These are phyloP conservation scores for Paramuricea clavata DNA, from an alignment of 92 coral and sea anemone species.

Conservation along the genomic window DNA sequence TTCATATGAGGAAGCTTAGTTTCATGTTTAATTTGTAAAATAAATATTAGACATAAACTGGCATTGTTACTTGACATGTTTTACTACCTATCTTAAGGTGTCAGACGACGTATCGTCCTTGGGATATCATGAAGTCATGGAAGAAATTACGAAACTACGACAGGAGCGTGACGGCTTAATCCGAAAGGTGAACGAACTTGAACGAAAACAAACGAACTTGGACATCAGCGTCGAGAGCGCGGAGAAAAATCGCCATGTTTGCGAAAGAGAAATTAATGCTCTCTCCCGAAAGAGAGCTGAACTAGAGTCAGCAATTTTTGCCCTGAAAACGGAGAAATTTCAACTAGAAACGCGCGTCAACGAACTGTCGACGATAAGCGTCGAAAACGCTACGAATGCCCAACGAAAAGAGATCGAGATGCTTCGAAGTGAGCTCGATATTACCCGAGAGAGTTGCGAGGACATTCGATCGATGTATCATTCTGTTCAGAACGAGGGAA, in stretches of 20 bases:
- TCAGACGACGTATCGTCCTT: background rate
- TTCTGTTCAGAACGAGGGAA: slow-evolving; percentile 15
- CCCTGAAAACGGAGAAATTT: slow-evolving; percentile 54
- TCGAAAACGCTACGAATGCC: slow-evolving; percentile 30
- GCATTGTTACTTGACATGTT: background rate
- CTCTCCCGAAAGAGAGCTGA: slow-evolving; percentile 18
- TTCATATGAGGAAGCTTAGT: too few relatives aligned
- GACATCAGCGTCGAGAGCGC: slow-evolving; percentile 24
- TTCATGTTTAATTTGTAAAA: too few relatives aligned
- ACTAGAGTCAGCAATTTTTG: slow-evolving; percentile 65
- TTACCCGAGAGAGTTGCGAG: slow-evolving; percentile 34
- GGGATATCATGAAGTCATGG: slow-evolving; percentile 56
- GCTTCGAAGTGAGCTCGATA: slow-evolving; percentile 38
- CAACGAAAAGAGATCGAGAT: slow-evolving; percentile 50
- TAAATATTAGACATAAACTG: too few relatives aligned
- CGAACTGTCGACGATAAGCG: slow-evolving; percentile 28
- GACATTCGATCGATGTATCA: slow-evolving; percentile 38
- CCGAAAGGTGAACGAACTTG: slow-evolving; percentile 48
- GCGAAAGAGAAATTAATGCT: background rate
- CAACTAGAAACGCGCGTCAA: slow-evolving; percentile 57
- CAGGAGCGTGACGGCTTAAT: slow-evolving; percentile 65
- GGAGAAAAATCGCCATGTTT: slow-evolving; percentile 9
- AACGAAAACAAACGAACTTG: slow-evolving; percentile 40
- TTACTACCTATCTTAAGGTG: background rate
- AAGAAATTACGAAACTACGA: slow-evolving; percentile 71